phyloP scores from a whole-genome alignment of 2,888 invertebrate genomes.

The Acronicta psi region DNA sequence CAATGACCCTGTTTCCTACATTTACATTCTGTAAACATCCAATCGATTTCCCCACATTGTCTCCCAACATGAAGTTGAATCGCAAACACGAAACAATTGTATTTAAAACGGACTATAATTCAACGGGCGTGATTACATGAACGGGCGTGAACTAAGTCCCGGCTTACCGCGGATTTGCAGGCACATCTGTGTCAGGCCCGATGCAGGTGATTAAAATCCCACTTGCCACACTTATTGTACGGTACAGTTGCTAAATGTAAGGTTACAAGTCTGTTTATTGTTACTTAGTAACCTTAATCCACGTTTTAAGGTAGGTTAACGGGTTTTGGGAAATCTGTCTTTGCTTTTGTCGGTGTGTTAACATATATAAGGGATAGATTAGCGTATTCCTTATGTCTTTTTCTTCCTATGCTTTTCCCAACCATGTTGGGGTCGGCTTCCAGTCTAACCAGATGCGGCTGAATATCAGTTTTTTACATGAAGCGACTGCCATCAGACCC shows the following conservation, averaged over 20 bases:
- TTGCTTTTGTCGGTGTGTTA: constrained; percentile 1
- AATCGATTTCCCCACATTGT: constrained; percentile 8
- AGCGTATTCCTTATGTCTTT: too few species aligned
- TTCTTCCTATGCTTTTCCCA: too few species aligned
- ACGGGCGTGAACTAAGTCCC: constrained; percentile 77
- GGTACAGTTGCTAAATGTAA: constrained; percentile 35
- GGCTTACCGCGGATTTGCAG: constrained; percentile 80
- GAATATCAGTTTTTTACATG: too few species aligned
- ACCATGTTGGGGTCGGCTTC: too few species aligned
- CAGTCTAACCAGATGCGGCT: too few species aligned
- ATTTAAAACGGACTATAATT: constrained; percentile 75
- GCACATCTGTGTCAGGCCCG: constrained; percentile 71
- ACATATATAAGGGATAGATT: not conserved
- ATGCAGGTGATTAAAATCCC: constrained; percentile 67
- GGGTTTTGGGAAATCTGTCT: constrained; percentile 27
- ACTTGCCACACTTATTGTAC: constrained; percentile 55
- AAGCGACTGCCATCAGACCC: too few species aligned
- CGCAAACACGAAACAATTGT: constrained; percentile 57
- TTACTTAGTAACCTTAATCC: constrained; percentile 35
- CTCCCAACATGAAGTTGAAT: constrained; percentile 11
- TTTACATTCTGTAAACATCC: not conserved
- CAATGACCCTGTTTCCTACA: not conserved
- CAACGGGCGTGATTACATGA: constrained; percentile 75
- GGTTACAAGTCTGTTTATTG: constrained; percentile 43
- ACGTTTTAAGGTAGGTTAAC: constrained; percentile 24